Conservation (phyloP, 1,140 invertebrate species). For the Zophobas atratus region DNA sequence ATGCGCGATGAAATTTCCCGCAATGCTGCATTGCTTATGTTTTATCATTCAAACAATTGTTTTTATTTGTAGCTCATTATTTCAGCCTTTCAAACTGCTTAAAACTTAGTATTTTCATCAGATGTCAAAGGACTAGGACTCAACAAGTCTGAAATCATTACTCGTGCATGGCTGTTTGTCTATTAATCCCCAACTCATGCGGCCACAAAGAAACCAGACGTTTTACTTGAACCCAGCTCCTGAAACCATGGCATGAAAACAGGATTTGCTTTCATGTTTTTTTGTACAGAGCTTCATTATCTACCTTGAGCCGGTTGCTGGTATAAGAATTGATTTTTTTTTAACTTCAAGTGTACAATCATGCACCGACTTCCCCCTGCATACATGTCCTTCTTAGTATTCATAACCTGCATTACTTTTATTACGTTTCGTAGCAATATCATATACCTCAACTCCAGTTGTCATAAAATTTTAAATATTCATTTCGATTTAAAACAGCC, state of each 20-base stretch:
- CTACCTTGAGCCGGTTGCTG: background rate
- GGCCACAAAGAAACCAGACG: conserved; percentile 21
- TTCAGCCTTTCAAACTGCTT: background rate
- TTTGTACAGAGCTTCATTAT: conserved; percentile 6
- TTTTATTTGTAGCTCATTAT: too few relatives aligned
- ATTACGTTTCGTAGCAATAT: background rate
- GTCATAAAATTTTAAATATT: conserved; percentile 30
- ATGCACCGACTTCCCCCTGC: background rate
- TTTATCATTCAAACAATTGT: too few relatives aligned
- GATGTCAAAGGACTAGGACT: conserved; percentile 20
- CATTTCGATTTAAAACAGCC: conserved; percentile 3
- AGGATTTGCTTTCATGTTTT: conserved; percentile 2
- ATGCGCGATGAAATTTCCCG: too few relatives aligned
- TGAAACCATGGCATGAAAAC: conserved; percentile 25
- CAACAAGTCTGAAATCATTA: conserved; percentile 29
- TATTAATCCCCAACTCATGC: conserved; percentile 20
- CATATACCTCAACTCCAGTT: background rate
- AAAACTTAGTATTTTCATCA: conserved; percentile 22
- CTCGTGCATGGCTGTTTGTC: conserved; percentile 21
- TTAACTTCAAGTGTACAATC: background rate
- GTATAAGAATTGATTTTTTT: background rate
- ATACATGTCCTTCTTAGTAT: background rate
- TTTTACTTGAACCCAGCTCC: conserved; percentile 22
- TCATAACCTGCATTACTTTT: background rate
- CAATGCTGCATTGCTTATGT: too few relatives aligned